Evolutionary conservation across 2,797 vertebrate genomes (phyloP).

Genomic region (Oophaga sylvatica): DNA sequence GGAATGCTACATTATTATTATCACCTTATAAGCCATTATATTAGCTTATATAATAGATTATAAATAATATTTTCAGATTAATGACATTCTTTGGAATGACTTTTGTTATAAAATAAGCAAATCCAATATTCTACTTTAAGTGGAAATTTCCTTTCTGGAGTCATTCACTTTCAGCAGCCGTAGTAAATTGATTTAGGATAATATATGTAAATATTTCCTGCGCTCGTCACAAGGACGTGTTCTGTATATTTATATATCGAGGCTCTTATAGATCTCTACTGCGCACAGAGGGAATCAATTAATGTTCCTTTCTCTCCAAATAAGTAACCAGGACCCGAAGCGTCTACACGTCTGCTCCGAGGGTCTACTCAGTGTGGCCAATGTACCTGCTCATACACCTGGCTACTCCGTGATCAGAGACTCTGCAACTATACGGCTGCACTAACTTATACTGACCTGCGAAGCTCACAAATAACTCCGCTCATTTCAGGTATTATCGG

Average conservation of each 20-base stretch:
- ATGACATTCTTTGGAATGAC: background rate
- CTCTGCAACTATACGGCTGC: background rate
- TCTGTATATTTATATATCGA: slow-evolving; percentile 28
- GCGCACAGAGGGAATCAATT: slow-evolving; percentile 38
- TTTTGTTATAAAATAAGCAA: background rate
- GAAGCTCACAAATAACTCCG: background rate
- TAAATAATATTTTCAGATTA: background rate
- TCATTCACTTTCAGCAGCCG: background rate
- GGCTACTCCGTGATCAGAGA: background rate
- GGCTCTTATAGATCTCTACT: background rate
- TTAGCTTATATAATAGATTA: background rate
- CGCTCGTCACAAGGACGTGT: slow-evolving; percentile 12
- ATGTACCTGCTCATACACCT: background rate
- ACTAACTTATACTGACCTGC: background rate
- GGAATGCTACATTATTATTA: no score
- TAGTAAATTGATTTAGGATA: slow-evolving; percentile 41
- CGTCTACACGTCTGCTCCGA: background rate
- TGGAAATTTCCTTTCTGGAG: background rate
- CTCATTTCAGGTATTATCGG: background rate
- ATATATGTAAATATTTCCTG: slow-evolving; percentile 33
- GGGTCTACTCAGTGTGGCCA: background rate
- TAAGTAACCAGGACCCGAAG: slow-evolving; percentile 1
- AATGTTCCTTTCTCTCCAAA: slow-evolving; percentile 20
- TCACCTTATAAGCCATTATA: background rate
- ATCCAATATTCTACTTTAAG: background rate